Conservation (phyloP, 2,113 vertebrate species). For the Ictidomys tridecemlineatus region DNA sequence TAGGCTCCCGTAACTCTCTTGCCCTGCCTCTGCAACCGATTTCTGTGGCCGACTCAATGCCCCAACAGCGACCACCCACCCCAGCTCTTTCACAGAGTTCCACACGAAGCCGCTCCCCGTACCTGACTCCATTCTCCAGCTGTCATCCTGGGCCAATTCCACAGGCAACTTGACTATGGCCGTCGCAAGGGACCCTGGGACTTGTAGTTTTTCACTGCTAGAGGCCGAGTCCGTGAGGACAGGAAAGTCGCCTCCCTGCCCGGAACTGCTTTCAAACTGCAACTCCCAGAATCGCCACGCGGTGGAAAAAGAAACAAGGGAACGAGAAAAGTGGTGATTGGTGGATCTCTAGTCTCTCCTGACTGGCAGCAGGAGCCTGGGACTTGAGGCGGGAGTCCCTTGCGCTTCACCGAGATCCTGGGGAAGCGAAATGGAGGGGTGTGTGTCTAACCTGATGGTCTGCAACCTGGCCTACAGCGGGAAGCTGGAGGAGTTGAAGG, state of each 20-base stretch:
- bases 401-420: neutral
- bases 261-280: conserved; percentile 75
- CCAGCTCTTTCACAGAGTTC: conserved; percentile 43
- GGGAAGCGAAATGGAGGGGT: conserved; percentile 87
- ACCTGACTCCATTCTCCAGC: conserved; percentile 87
- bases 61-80: conserved; percentile 61
- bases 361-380: conserved; percentile 33
- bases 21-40: neutral
- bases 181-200: conserved; percentile 81
- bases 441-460: conserved; percentile 93
- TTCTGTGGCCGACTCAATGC: neutral
- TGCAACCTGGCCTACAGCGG: conserved; percentile 95
- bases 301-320: accelerated
- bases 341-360: neutral
- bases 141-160: conserved; percentile 85
- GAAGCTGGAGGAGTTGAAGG: conserved; percentile 91
- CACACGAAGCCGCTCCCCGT: conserved; percentile 72
- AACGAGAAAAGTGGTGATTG: neutral
- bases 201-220: conserved; percentile 73
- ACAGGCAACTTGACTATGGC: conserved; percentile 70
- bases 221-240: accelerated
- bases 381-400: neutral
- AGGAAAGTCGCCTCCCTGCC: neutral
- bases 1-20: conserved; percentile 58
- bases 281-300: conserved; percentile 71